Percentiles rank a stretch among this genome's conserved stretches.
These are phyloP conservation scores for Alitta virens DNA, from an alignment of 2,888 invertebrate species.

Conservation along the genomic window DNA sequence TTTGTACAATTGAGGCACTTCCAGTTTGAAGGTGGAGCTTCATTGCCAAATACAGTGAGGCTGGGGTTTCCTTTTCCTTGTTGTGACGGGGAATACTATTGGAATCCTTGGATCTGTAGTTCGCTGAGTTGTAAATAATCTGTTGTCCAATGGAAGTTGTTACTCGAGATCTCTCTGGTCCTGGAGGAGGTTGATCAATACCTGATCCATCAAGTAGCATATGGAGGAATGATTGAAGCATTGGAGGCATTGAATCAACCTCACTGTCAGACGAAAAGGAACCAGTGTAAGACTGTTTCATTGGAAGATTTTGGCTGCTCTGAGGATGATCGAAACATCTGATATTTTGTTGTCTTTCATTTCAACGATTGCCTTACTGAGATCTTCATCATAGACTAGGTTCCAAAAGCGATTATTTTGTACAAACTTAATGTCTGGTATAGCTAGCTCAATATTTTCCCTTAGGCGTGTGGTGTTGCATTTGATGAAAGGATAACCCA, in stretches of 20 bases:
- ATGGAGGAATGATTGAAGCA: neutral
- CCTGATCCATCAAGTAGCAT: constrained; percentile 5
- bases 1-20: too few species aligned
- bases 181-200: neutral
- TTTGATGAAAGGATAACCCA: neutral
- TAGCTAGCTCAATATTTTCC: neutral
- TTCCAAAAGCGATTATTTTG: too few species aligned
- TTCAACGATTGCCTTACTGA: neutral
- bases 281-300: neutral
- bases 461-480: constrained; percentile 1
- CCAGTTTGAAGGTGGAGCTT: too few species aligned
- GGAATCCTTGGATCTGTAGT: neutral
- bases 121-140: neutral
- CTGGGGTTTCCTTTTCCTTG: constrained; percentile 1
- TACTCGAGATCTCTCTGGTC: neutral
- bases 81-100: neutral
- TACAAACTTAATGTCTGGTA: too few species aligned
- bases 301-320: constrained; percentile 1
- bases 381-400: too few species aligned
- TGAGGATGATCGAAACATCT: neutral
- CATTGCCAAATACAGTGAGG: neutral
- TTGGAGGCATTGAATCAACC: neutral
- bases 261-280: neutral
- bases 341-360: neutral
- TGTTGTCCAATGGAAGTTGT: constrained; percentile 1